Evolutionary conservation across 64 coral and sea anemone species (phyloP), one percentile per base, ranked within the genome.

Genomic region (Acropora tenuis): DNA sequence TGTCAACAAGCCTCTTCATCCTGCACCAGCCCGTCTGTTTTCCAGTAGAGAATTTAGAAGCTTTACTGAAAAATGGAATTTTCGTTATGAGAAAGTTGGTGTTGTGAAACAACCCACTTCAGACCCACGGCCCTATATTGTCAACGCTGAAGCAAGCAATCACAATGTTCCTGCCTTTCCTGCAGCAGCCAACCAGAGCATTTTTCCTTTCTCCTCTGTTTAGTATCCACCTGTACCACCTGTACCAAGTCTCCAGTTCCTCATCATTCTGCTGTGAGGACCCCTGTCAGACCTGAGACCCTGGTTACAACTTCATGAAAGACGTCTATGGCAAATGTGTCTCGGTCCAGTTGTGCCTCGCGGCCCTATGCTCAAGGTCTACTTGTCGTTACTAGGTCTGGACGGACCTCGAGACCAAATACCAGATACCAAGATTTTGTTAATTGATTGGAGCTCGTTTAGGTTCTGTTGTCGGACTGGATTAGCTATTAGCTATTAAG

Each of bases 11-110:
- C 78, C 78, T 59, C 49, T 80, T 60, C 19, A 59, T 16, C 41
- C 50, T 12, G 30, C 50, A 17, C 52, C 78, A 13, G 9, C 18
- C 8, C 78, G 8, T 42, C 19, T 80, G 15, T 55, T 55, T 55
- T 55, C 52, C 52, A 67, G 68, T 83, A 18, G 46, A 83, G 17
- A 91, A 83, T 91, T 82, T 59, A 6, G 50, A n/a, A 49, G 41
- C 1, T 76, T 88, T 43, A 30, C 86, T 43, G 6, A 44, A 15
- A 50, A 76, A 49, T 76, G 69, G 72, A 76, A 41, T 2, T 52
- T 88, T 47, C 17, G 6, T 46, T 47, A 47, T 76, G 42, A 76
- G 74, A 46, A 76, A 76, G 74, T 76, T 76, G 74, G 42, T 10
- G 43, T 76, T 76, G 74, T 76, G 41, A 76, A 76, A 47, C 41